Conservation (phyloP, 1,140 invertebrate genomes). For the Drosophila athabasca region DNA sequence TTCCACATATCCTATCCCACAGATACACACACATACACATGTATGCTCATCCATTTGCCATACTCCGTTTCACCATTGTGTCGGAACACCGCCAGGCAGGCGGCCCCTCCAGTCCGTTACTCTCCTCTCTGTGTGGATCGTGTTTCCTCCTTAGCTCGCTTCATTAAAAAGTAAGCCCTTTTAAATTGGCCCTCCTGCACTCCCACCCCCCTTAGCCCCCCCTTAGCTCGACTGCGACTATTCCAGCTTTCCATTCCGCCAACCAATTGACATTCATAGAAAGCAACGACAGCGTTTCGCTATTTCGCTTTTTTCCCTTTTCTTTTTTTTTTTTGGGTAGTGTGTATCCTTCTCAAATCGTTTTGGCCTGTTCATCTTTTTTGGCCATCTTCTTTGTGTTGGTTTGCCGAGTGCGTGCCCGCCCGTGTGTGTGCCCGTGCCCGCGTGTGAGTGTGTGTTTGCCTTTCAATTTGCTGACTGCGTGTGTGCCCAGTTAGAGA, state of each 20-base stretch:
- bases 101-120: neutral
- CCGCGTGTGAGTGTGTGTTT: conserved; percentile 39
- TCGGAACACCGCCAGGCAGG: neutral
- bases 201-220: conserved; percentile 5
- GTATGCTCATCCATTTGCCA: conserved; percentile 41
- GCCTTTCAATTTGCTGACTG: conserved; percentile 73
- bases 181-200: conserved; percentile 64
- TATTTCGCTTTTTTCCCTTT: conserved; percentile 5
- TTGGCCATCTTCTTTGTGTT: conserved; percentile 8
- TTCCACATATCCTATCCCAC: conserved; percentile 27
- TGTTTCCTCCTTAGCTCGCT: conserved; percentile 54
- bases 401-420: conserved; percentile 3
- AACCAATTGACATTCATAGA: conserved; percentile 73
- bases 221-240: too few relatives aligned
- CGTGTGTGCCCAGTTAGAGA: conserved; percentile 70
- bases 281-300: conserved; percentile 42
- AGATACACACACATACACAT: too few relatives aligned
- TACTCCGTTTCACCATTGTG: conserved; percentile 26
- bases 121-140: conserved; percentile 20
- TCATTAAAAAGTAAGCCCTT: conserved; percentile 80
- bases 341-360: conserved; percentile 50
- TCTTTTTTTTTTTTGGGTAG: conserved; percentile 13
- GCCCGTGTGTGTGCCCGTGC: neutral
- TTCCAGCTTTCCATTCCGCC: conserved; percentile 25
- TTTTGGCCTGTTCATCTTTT: conserved; percentile 53